Conservation (phyloP, 2,113 vertebrate species). For the Callaeas wilsoni region DNA sequence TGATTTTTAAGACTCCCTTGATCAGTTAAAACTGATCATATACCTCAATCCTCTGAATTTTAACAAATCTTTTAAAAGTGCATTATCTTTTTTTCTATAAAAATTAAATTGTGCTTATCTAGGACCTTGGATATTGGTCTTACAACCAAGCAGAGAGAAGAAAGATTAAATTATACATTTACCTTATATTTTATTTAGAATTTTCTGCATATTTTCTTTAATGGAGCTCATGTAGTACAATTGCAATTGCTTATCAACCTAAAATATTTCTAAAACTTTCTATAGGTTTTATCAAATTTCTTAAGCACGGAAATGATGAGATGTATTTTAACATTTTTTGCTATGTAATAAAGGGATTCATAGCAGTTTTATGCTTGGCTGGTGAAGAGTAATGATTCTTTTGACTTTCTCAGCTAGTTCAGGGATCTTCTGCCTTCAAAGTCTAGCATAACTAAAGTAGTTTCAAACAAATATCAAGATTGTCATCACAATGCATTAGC, state of each 20-base stretch:
- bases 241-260: not conserved
- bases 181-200: not conserved
- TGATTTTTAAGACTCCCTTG: not conserved
- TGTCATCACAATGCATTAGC: not conserved
- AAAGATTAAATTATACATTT: not conserved
- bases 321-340: not conserved
- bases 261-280: not conserved
- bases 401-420: not conserved
- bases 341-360: not conserved
- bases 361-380: not conserved
- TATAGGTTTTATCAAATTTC: not conserved
- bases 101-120: not conserved
- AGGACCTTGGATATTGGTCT: not conserved
- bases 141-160: not conserved
- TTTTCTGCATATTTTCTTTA: not conserved
- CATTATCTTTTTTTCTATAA: not conserved
- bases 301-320: not conserved
- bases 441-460: not conserved
- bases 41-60: not conserved
- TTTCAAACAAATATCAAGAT: not conserved
- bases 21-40: not conserved
- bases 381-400: not conserved
- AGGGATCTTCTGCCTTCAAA: not conserved
- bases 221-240: not conserved
- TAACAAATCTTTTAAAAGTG: not conserved